A percentile compares a stretch with the other conserved stretches of the same genome.
phyloP scores from a whole-genome alignment of 1,140 invertebrate species.

The Lepidostoma basale region DNA sequence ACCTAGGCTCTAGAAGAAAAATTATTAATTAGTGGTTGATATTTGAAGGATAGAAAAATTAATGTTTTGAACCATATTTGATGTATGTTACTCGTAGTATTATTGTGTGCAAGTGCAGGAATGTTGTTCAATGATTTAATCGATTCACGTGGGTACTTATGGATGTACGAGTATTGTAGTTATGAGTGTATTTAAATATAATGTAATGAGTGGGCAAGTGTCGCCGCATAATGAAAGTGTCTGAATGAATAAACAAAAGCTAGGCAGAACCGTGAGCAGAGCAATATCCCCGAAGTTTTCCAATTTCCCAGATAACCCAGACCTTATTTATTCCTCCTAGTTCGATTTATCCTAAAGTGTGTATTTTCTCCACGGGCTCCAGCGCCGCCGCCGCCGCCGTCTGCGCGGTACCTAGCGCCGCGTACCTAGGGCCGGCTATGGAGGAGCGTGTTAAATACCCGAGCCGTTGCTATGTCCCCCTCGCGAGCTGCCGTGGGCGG shows the following conservation, averaged over 20 bases:
- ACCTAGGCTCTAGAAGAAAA: no score
- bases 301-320: neutral
- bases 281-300: neutral
- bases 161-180: neutral
- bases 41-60: no score
- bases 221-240: neutral
- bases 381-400: neutral
- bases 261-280: neutral
- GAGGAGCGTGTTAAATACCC: slow-evolving; percentile 26
- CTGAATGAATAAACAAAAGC: neutral
- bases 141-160: neutral
- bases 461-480: slow-evolving; percentile 28
- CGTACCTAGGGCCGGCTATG: neutral
- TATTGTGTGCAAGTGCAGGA: no score
- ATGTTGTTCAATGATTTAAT: no score
- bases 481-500: slow-evolving; percentile 39
- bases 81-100: no score
- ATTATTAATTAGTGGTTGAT: no score
- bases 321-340: neutral
- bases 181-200: neutral
- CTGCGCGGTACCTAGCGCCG: neutral
- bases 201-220: neutral
- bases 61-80: no score
- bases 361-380: slow-evolving; percentile 5
- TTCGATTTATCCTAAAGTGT: neutral